Base-by-base conservation (phyloP, 2,888 invertebrate species). In the Pasiphila rectangulata region DNA sequence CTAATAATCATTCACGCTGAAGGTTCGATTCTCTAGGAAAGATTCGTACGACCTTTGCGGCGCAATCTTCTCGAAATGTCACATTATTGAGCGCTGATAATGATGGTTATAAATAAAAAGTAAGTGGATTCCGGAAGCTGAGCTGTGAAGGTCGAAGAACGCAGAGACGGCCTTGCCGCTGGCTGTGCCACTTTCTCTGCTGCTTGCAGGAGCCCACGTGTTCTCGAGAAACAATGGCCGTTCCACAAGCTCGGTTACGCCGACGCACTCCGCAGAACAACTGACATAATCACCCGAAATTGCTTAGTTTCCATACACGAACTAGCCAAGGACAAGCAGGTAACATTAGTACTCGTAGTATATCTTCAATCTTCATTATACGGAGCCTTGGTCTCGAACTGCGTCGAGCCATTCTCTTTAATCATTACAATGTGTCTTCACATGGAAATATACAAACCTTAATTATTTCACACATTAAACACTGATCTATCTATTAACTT, bases 181-280 rank as follows among this genome's bases (percentile, higher is more conserved):
- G 79, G 81, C 78, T 83, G 85, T 81, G 78, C 82, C 69, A 86
- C 87, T 87, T 86, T 87, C 87, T 79, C 85, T 63, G 68, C 69
- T 71, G 67, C 67, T 68, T 57, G 57, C 60, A 60, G 64, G 63
- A 70, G 69, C 79, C 81, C 82, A 83, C 83, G 79, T 79, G 79
- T 67, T 73, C 64, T 67, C 51, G 66, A 67, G 66, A 75, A 75
- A 83, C 83, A 83, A 82, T 81, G 71, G 57, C 59, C 56, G 73
- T 73, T 69, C 71, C 64, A 71, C 67, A 65, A 67, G 67, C 69
- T 72, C 63, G 57, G 64, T 70, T 72, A 79, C 78, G 69, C 75
- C 73, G 63, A 76, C 76, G 76, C 79, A 75, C 66, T 70, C 72
- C 69, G 64, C 67, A 75, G 76, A 78, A 78, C 78, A 68, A 67